A percentile compares a stretch with the other conserved stretches of the same genome.
These are phyloP conservation scores for Coluber constrictor DNA, from an alignment of 2,797 vertebrate genomes.

Conservation along the genomic window DNA sequence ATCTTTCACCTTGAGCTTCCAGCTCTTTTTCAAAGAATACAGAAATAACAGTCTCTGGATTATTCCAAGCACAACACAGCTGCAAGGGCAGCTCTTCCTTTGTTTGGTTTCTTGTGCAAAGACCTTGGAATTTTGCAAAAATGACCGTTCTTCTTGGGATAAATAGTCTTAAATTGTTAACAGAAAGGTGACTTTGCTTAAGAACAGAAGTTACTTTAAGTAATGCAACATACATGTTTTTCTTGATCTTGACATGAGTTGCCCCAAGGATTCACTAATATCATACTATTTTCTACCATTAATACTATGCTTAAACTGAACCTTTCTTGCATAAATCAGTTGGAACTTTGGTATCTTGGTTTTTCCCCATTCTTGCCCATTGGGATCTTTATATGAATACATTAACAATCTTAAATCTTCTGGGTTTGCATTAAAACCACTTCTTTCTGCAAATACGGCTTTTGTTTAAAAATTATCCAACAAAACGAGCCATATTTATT, in stretches of 20 bases:
- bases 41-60: too few relatives aligned
- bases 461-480: background rate
- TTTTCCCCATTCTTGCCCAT: background rate
- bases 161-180: background rate
- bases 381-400: background rate
- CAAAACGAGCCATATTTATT: background rate
- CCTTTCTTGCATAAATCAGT: background rate
- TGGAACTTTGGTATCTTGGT: background rate
- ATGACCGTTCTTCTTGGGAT: background rate
- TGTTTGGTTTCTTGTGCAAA: background rate
- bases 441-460: background rate
- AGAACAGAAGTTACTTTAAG: background rate
- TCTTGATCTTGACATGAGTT: background rate
- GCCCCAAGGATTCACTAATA: background rate
- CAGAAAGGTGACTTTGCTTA: background rate
- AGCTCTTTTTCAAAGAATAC: too few relatives aligned
- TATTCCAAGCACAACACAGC: too few relatives aligned
- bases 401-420: background rate
- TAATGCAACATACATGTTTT: background rate
- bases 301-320: background rate
- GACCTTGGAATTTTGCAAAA: background rate
- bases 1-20: too few relatives aligned
- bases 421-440: background rate
- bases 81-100: background rate
- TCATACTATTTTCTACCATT: background rate